Percentiles rank a stretch among this genome's conserved stretches.
Conservation (phyloP, 2,113 vertebrate genomes). For the Bombycilla garrulus region DNA sequence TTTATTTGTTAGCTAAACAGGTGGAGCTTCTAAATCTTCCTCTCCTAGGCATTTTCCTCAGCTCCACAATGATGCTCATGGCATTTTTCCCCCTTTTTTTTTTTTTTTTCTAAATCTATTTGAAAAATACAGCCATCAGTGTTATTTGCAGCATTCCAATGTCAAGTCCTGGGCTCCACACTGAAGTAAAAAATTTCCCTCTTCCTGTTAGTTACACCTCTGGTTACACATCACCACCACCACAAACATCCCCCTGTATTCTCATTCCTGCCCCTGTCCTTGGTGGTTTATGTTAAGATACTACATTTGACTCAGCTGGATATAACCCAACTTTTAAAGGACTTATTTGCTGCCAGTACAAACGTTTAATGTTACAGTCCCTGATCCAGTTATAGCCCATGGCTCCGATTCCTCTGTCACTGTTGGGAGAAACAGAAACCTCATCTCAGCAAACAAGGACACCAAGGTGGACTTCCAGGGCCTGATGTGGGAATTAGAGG, state of each 20-base stretch:
- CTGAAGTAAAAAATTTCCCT: not conserved
- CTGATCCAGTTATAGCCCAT: not conserved
- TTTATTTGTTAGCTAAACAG: not conserved
- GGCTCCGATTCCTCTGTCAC: not conserved
- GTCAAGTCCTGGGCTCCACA: not conserved
- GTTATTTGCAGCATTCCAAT: not conserved
- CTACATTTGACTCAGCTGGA: not conserved
- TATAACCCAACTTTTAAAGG: not conserved
- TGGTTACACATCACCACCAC: not conserved
- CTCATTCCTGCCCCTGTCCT: not conserved
- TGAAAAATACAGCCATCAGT: rapidly evolving
- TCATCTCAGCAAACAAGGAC: not conserved
- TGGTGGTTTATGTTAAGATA: not conserved
- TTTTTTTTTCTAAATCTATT: not conserved
- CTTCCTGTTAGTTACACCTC: not conserved
- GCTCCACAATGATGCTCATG: not conserved
- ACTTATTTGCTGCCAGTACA: not conserved
- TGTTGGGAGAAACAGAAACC: not conserved
- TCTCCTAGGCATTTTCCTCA: not conserved
- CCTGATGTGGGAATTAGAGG: not conserved
- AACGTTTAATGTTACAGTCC: not conserved
- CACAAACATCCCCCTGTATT: not conserved
- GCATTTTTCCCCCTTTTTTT: rapidly evolving
- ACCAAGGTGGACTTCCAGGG: not conserved
- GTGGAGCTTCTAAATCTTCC: not conserved